Percentiles rank a stretch among this genome's conserved stretches.
Evolutionary conservation across 2,888 invertebrate species (phyloP).

Genomic region (Pristionchus maxplancki): DNA sequence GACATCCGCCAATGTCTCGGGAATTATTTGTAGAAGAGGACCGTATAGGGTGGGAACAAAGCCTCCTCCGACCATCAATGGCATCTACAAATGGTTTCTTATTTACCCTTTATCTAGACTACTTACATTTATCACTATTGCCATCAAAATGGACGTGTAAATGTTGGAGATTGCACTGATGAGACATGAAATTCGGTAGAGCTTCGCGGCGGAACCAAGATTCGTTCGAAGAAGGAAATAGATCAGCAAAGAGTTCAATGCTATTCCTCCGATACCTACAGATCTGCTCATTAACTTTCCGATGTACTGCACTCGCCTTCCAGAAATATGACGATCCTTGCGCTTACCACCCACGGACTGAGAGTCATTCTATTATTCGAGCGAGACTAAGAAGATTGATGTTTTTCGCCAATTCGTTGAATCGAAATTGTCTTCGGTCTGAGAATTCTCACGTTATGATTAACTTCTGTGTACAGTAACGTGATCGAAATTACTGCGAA

Average conservation of each 20-base stretch:
- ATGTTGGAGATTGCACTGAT: not conserved
- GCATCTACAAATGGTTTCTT: not conserved
- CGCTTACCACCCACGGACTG: not conserved
- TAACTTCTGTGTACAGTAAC: not conserved
- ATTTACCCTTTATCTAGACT: not conserved
- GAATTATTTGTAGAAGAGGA: not conserved
- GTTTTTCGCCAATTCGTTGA: not conserved
- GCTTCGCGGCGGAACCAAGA: not conserved
- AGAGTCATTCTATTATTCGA: conserved; percentile 1
- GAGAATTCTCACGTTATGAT: not conserved
- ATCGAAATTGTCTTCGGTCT: not conserved
- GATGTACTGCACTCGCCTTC: not conserved
- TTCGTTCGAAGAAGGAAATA: not conserved
- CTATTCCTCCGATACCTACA: not conserved
- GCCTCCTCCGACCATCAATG: not conserved
- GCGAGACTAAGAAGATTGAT: too few species aligned
- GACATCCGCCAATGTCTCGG: not conserved
- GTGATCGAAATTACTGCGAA: not conserved
- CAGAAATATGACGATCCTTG: not conserved
- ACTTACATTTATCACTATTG: not conserved
- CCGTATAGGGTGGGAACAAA: not conserved
- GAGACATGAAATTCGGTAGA: not conserved
- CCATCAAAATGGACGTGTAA: not conserved
- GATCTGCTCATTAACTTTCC: not conserved
- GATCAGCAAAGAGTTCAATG: not conserved